Base-by-base conservation (phyloP, 2,113 vertebrate species). In the Brachyhypopomus occidentalis region DNA sequence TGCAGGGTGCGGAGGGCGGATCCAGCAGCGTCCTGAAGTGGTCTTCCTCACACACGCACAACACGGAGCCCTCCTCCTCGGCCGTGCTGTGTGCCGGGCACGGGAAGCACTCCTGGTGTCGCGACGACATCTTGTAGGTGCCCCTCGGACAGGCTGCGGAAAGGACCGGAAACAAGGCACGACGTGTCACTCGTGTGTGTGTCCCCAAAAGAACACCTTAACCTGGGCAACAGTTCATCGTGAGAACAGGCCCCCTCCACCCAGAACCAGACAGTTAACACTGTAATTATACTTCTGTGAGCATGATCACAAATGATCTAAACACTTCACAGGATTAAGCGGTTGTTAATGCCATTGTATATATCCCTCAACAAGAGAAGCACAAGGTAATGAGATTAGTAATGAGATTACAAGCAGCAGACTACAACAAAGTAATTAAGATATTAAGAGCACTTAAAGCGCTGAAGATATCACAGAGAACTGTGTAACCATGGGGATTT, bases 31-130 rank as follows among this genome's bases (percentile, higher is more conserved):
- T 96, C 76, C 97, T 93, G 85, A 95, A 96, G 84, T 97, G 96
- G 90, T 94, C 96, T 17, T 95, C 95, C 87, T 97, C 93, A 84
- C 97, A 99, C 7, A 87, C 87, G 45, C 97, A 98, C 89, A 92
- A 89, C 0, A 95, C 95, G 0, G 96, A 97, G 72, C 95, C 96
- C n/a, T 96, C 96, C 78, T 96, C 94, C 7, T 94, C 94, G 0
- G 96, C 91, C n/a, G 94, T 88, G 77, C 97, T 99, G 93, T 97
- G 94, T 86, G 95, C 94, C 0, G 97, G 97, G 80, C 97, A 98
- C 0, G 95, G 93, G 23, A 96, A 96, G 84, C 97, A 99, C 89
- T 94, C 94, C 86, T 95, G 94, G 82, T 97, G 93, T 48, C 94
- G 90, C 1, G 95, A 93, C 0, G 96, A 97, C 89, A 95, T 94